Evolutionary conservation across 2,888 invertebrate genomes (phyloP), one percentile per base, ranked within the genome.

Genomic region (Oscheius myriophilus): DNA sequence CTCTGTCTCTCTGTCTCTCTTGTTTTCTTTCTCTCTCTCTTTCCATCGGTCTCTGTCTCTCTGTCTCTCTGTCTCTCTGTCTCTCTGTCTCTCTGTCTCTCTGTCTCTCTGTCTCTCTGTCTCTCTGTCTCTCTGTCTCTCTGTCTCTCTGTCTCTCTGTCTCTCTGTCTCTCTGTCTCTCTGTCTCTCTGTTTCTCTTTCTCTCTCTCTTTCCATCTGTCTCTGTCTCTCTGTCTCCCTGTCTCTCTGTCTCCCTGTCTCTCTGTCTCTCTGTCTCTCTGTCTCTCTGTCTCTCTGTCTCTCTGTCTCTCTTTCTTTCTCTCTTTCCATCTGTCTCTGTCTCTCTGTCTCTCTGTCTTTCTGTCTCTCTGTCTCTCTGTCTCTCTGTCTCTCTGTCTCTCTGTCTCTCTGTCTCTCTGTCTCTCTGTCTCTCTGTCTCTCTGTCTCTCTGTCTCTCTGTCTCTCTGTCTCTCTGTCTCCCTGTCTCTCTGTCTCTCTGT

Each of bases 61-160:
- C 53, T 54, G 12, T 25, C 16, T n/a, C n/a, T 26, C 16, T n/a
- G 23, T 26, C 33, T 23, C 26, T 54, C 26, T 11, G 6, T 18
- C 53, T 53, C 25, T 45, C 42, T 43, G 43, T 45, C 45, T 43
- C 33, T 33, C 33, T 21, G 23, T 7, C 16, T 42, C 26, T n/a
- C 26, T 33, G 26, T 54, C 26, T 54, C 26, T n/a, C n/a, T 26
- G 12, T n/a, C 16, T 26, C 33, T 23, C 26, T 54, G 14, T 53
- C 25, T 18, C 53, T 53, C 25, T 45, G 25, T 43, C 58, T 25
- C 45, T 43, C 16, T 42, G 14, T n/a, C 26, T 33, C 53, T 54
- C 4, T 54, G n/a, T n/a, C n/a, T n/a, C 26, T n/a, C n/a, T 26
- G 72, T 61, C 33, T 4, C 14, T 21, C 21, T 25, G n/a, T 7